Evolutionary conservation across 2,797 vertebrate genomes (phyloP).

Genomic region (Acrocephalus scirpaceus): DNA sequence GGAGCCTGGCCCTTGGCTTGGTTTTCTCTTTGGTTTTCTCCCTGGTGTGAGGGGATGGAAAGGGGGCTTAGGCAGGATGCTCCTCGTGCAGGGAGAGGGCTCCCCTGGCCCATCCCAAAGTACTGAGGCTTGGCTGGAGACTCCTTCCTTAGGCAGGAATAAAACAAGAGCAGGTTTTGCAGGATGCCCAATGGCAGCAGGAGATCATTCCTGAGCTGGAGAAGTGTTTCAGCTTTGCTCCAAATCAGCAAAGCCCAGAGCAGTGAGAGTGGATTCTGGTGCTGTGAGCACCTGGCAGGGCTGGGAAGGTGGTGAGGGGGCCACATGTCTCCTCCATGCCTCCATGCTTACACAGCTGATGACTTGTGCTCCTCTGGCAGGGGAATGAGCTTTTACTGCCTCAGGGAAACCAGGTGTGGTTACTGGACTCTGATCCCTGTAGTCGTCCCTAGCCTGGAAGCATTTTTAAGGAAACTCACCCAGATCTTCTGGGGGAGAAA

Average conservation of each 20-base stretch:
- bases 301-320: fast-evolving
- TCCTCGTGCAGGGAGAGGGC: neutral
- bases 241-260: neutral
- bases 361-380: neutral
- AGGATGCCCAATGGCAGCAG: neutral
- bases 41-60: neutral
- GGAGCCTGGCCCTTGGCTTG: neutral
- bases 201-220: neutral
- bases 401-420: neutral
- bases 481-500: neutral
- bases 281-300: neutral
- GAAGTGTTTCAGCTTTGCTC: neutral
- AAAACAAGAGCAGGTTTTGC: neutral
- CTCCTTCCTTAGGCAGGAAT: neutral
- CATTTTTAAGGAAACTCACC: neutral
- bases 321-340: neutral
- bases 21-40: conserved; percentile 47
- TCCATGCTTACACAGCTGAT: neutral
- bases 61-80: neutral
- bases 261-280: neutral
- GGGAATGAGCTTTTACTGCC: neutral
- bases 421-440: neutral
- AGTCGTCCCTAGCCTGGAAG: neutral
- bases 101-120: neutral
- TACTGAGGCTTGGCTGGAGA: neutral